Base-by-base conservation (phyloP, 2,797 vertebrate species). In the Myotis vivesi region DNA sequence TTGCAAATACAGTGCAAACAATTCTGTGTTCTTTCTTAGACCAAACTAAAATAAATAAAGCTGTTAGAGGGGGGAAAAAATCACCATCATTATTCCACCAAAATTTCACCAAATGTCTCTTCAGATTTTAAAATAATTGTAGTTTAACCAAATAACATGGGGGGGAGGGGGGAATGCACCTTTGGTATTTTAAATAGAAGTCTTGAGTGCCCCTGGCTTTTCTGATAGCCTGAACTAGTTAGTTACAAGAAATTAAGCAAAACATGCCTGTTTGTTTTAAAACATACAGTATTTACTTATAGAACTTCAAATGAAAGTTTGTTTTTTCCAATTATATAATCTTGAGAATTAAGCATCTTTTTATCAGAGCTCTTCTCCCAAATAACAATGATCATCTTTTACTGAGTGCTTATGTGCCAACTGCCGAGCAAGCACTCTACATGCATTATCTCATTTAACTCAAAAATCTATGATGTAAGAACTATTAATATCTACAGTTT, bases 1-100 rank as follows among this genome's bases (percentile, higher is more conserved):
- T 97, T 96, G 90, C 75, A 97, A 94, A 97, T 97, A 94, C 53
- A 84, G 85, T 17, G 5, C 46, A 83, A 95, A 94, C 69, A 88
- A 95, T 90, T 90, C 49, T 93, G 59, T n/a, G 91, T 92, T 95
- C n/a, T 69, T 82, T 73, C 90, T 69, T 85, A 75, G 62, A 83
- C 57, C 46, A 82, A 93, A 92, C 11, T 62, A 89, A 93, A 94
- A 90, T 69, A 91, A 94, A 92, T 66, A 53, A 95, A 92, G 64
- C 81, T 49, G 72, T 49, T 62, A 3, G 44, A 38, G 46, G n/a
- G 13, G 38, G 38, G 51, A 69, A 76, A 62, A 68, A 15, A n/a
- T 8, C 41, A 49, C 8, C 6, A 64, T 85, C 57, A 19, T 76
- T 62, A 28, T 76, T 87, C 22, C 33, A 92, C 25, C 11, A 76